Percentiles rank a stretch among this genome's conserved stretches.
phyloP scores from a whole-genome alignment of 1,140 invertebrate genomes.

The Nasonia longicornis region DNA sequence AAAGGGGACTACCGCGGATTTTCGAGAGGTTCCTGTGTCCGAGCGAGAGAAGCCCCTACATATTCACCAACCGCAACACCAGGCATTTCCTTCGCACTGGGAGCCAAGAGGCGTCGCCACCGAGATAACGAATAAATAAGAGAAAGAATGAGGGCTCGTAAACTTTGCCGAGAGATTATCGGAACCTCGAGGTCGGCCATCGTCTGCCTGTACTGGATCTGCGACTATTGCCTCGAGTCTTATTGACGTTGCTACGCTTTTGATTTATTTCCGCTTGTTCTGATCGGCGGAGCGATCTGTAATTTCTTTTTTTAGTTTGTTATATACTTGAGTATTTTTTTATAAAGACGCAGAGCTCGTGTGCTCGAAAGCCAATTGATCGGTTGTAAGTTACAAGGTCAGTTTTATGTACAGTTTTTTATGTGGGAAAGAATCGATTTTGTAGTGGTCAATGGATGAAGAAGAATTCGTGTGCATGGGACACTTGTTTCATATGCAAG shows the following conservation, averaged over 20 bases:
- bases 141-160: neutral
- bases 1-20: slow-evolving; percentile 69
- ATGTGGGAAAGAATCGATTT: no score
- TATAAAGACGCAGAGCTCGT: neutral
- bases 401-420: no score
- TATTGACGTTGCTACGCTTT: neutral
- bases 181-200: neutral
- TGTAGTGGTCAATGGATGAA: no score
- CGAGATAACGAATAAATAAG: neutral
- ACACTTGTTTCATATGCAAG: no score
- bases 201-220: neutral
- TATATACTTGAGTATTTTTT: neutral
- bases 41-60: slow-evolving; percentile 70
- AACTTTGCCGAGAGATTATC: neutral
- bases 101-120: slow-evolving; percentile 3
- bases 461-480: no score
- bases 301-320: no score
- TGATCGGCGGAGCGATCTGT: no score
- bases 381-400: no score
- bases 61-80: slow-evolving; percentile 78
- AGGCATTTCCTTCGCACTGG: slow-evolving; percentile 69
- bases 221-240: neutral
- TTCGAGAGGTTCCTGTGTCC: slow-evolving; percentile 76
- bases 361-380: no score
- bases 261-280: neutral